Conservation (phyloP, 2,888 invertebrate genomes). For the Idaea straminata region DNA sequence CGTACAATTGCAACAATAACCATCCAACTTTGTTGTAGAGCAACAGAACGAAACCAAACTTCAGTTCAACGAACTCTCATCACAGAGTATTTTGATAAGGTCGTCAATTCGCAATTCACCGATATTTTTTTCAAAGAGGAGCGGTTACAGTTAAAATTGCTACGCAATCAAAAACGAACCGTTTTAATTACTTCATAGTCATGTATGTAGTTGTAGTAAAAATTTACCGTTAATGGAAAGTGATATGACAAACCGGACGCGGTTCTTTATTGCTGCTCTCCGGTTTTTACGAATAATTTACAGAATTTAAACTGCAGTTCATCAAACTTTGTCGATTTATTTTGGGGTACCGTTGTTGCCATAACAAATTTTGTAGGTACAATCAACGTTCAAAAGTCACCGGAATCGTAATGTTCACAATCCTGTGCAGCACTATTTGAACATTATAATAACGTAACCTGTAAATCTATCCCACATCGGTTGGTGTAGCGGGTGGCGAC, state of each 20-base stretch:
- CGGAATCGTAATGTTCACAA: too few species aligned
- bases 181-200: conserved; percentile 77
- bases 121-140: conserved; percentile 54
- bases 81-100: conserved; percentile 66
- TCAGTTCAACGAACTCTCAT: conserved; percentile 49
- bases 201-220: conserved; percentile 58
- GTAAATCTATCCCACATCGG: too few species aligned
- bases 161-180: conserved; percentile 58
- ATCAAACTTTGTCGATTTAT: conserved; percentile 28
- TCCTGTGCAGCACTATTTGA: too few species aligned
- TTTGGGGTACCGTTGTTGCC: conserved; percentile 24
- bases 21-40: conserved; percentile 32
- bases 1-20: conserved; percentile 28
- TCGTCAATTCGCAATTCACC: conserved; percentile 61
- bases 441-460: too few species aligned
- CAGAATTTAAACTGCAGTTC: conserved; percentile 31
- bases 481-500: too few species aligned
- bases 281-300: conserved; percentile 29
- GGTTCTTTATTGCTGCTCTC: conserved; percentile 36
- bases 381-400: neutral
- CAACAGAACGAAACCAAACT: conserved; percentile 38
- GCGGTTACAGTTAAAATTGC: conserved; percentile 67
- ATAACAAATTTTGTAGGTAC: conserved; percentile 14
- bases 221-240: conserved; percentile 72
- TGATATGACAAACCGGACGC: conserved; percentile 59